Evolutionary conservation across 2,113 vertebrate genomes (phyloP).

Genomic region (Lontra canadensis): DNA sequence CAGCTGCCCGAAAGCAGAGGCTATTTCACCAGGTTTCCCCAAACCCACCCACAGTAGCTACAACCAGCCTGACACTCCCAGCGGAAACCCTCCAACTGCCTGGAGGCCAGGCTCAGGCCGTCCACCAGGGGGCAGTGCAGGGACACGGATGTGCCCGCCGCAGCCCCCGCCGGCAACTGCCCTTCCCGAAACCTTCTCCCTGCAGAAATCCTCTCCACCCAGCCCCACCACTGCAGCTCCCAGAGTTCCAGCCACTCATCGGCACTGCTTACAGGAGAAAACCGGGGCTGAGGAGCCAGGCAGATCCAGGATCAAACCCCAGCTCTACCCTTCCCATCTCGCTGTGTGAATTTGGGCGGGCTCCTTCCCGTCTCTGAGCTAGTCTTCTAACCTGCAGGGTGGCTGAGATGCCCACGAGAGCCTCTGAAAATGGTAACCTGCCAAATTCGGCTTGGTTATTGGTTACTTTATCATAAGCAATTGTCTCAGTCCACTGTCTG

Average conservation of each 20-base stretch:
- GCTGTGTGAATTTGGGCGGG: background rate
- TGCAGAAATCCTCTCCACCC: background rate
- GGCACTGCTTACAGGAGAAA: background rate
- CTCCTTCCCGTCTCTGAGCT: background rate
- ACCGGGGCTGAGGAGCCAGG: too few species aligned
- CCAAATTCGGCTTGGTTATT: background rate
- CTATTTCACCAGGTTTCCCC: background rate
- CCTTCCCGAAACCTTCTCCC: too few species aligned
- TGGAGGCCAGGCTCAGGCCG: background rate
- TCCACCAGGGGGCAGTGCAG: slow-evolving; percentile 74
- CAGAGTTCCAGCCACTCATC: background rate
- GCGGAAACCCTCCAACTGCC: too few species aligned
- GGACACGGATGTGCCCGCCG: background rate
- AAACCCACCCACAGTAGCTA: rapidly evolving
- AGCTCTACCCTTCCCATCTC: background rate
- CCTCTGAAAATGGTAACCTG: background rate
- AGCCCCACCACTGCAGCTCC: background rate
- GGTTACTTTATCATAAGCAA: background rate
- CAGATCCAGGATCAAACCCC: background rate
- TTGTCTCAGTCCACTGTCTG: background rate
- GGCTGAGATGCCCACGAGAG: background rate
- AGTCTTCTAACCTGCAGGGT: background rate
- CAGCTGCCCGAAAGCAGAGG: background rate
- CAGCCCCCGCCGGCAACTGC: rapidly evolving
- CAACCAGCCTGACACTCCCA: background rate